Base-by-base conservation (phyloP, 2,888 invertebrate species). In the Rhyacophila evoluta region DNA sequence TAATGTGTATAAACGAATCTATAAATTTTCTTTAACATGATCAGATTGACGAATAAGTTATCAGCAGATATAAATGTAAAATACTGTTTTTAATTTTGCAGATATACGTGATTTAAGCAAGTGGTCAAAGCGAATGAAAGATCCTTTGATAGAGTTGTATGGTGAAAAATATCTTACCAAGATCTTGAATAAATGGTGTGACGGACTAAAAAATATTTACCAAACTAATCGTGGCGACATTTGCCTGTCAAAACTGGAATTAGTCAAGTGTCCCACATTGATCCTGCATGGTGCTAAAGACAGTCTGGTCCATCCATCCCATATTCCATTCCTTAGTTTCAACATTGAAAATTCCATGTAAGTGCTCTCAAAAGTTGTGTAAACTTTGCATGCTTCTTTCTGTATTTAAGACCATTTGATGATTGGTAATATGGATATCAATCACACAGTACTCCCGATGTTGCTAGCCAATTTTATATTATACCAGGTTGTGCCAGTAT, bases 261-360 rank as follows among this genome's bases (percentile, higher is more conserved):
- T 92, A 70, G 93, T 97, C 19, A 88, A 89, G 74, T 94, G 94
- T 82, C 94, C 95, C 0, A 95, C 95, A 0, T 90, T 96, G 19
- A 93, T 98, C 83, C 84, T 98, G 68, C 95, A 97, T 84, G 97
- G 97, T 0, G 91, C 92, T 82, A 95, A 95, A 85, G 97, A 98
- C 87, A 92, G 94, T 0, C 88, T 97, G 87, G 92, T 97, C 1
- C 92, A 93, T 0, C 85, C 88, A 19, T 93, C 94, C 81, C 97
- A 97, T 88, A 91, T 94, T 0, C 89, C 92, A 0, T 94, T 94
- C 87, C 87, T 97, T 19, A 89, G 91, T 73, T 88, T 92, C 11
- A 89, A 94, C 83, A 95, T 97, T 74, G 86, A 87, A 79, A 88
- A 90, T 37, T 91, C 94, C 15, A 92, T 89, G 95, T 95, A 87